A percentile compares a stretch with the other conserved stretches of the same genome.
These are phyloP conservation scores for Ibidorhyncha struthersii DNA, from an alignment of 2,113 vertebrate species.

Conservation along the genomic window DNA sequence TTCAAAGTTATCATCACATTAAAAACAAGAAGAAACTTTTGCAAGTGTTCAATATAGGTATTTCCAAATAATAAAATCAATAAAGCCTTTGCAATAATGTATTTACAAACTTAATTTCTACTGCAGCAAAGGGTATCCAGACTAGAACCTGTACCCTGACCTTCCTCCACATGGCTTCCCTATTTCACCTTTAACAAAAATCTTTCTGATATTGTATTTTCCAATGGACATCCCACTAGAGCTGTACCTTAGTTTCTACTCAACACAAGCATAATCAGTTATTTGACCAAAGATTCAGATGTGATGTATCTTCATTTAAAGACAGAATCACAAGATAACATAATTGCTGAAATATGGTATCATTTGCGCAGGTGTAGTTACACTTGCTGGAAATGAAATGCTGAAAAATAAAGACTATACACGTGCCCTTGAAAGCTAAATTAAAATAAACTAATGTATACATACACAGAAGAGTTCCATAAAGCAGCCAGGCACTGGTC, in stretches of 20 bases:
- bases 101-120: neutral
- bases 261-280: neutral
- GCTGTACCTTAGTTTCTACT: neutral
- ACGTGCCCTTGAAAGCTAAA: neutral
- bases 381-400: neutral
- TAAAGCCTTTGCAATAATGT: neutral
- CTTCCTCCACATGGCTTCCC: neutral
- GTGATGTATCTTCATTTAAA: neutral
- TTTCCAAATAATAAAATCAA: neutral
- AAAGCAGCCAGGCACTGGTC: slow-evolving; percentile 83
- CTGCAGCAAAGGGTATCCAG: neutral
- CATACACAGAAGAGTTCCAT: slow-evolving; percentile 86
- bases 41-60: neutral
- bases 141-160: neutral
- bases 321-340: neutral
- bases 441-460: slow-evolving; percentile 51
- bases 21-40: neutral
- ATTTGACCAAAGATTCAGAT: neutral
- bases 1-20: neutral
- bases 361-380: neutral
- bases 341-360: neutral
- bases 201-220: neutral
- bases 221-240: neutral
- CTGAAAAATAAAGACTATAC: neutral
- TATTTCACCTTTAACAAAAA: neutral